phyloP scores from a whole-genome alignment of 1,140 invertebrate species.

The Formica exsecta region DNA sequence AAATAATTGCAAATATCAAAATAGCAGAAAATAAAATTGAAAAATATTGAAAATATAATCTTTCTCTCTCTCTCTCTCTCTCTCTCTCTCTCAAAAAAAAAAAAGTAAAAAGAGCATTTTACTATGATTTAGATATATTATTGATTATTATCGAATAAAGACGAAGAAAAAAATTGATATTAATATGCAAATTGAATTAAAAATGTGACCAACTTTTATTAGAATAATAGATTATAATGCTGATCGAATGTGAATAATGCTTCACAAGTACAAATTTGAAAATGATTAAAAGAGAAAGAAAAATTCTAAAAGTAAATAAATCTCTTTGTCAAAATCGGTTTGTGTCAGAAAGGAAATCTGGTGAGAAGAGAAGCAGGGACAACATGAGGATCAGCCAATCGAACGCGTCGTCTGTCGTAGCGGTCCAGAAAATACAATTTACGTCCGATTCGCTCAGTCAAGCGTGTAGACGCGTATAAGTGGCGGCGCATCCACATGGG shows the following conservation, averaged over 20 bases:
- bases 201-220: not conserved
- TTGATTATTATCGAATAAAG: not conserved
- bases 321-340: slow-evolving; percentile 6
- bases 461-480: slow-evolving; percentile 58
- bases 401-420: slow-evolving; percentile 39
- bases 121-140: not conserved
- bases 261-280: no score
- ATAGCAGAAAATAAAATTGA: not conserved
- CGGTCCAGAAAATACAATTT: slow-evolving; percentile 65
- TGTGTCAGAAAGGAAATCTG: slow-evolving; percentile 27
- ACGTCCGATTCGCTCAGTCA: slow-evolving; percentile 49
- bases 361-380: slow-evolving; percentile 12
- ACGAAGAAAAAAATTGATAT: not conserved
- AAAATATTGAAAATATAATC: not conserved
- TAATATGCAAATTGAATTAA: not conserved
- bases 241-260: not conserved
- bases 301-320: not conserved
- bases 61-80: no score
- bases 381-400: slow-evolving; percentile 36
- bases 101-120: not conserved
- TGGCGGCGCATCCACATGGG: slow-evolving; percentile 44
- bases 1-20: slow-evolving; percentile 4
- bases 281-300: not conserved
- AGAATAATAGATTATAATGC: not conserved
- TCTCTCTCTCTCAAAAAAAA: no score